Conservation (phyloP, 2,113 vertebrate species). For the Polypterus bichir region DNA sequence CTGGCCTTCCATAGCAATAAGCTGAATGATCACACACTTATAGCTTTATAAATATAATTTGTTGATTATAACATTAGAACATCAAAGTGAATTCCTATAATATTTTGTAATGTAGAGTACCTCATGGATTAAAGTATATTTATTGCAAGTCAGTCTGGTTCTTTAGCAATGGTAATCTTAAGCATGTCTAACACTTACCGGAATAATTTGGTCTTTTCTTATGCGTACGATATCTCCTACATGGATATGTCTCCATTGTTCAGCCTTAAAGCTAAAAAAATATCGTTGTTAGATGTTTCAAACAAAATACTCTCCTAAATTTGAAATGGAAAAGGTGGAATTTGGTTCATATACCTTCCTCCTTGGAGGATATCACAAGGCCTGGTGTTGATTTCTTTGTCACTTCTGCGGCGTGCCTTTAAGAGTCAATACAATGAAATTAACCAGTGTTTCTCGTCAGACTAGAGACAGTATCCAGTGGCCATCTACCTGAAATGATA, state of each 20-base stretch:
- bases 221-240: conserved; percentile 76
- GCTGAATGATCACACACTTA: too few relatives aligned
- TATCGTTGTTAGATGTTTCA: not conserved
- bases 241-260: conserved; percentile 58
- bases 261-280: conserved; percentile 50
- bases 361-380: conserved; percentile 67
- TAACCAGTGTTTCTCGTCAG: too few relatives aligned
- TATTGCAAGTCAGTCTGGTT: conserved; percentile 16
- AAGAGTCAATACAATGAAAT: conserved; percentile 1
- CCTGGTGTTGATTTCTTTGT: conserved; percentile 65
- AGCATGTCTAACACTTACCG: conserved; percentile 47
- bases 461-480: too few relatives aligned
- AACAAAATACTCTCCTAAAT: not conserved
- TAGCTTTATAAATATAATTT: too few relatives aligned
- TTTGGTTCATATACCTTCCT: conserved; percentile 51
- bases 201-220: conserved; percentile 62
- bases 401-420: conserved; percentile 69
- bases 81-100: too few relatives aligned
- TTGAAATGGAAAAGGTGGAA: not conserved
- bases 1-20: too few relatives aligned
- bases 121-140: too few relatives aligned
- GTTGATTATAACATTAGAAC: too few relatives aligned
- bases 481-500: too few relatives aligned
- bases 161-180: not conserved
- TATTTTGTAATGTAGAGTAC: too few relatives aligned